phyloP scores from a whole-genome alignment of 2,888 invertebrate species.

The Antheraea yamamai region DNA sequence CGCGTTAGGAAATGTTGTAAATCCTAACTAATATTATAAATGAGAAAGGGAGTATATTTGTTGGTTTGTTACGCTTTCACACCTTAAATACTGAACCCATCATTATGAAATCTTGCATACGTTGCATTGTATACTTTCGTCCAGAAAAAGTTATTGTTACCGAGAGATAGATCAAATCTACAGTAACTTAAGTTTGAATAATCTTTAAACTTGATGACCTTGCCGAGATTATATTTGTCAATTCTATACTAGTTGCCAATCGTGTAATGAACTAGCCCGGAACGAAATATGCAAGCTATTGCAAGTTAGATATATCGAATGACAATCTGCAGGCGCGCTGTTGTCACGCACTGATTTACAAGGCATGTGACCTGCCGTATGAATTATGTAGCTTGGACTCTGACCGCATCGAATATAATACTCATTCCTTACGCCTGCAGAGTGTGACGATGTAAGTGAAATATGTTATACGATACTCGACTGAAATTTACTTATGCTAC shows the following conservation, averaged over 20 bases:
- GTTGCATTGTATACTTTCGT: too few species aligned
- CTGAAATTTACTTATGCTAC: neutral
- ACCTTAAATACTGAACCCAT: too few species aligned
- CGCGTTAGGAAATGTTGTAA: neutral
- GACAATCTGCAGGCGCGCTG: slow-evolving; percentile 50
- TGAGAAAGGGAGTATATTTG: too few species aligned
- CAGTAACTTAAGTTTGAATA: too few species aligned
- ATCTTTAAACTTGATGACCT: neutral
- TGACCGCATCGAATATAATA: slow-evolving; percentile 9
- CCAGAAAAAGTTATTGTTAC: too few species aligned
- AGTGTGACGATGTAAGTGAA: neutral
- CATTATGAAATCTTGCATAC: too few species aligned
- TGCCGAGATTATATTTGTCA: neutral
- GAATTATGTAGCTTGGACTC: slow-evolving; percentile 14
- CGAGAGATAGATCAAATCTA: too few species aligned
- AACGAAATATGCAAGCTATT: slow-evolving; percentile 57
- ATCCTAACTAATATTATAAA: neutral
- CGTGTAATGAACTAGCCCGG: slow-evolving; percentile 45
- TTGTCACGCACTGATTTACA: slow-evolving; percentile 60
- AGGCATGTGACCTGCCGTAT: slow-evolving; percentile 50
- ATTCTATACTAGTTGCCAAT: slow-evolving; percentile 7
- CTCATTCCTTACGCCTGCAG: neutral
- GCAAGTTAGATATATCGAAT: slow-evolving; percentile 46
- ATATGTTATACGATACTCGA: neutral
- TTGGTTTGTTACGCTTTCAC: too few species aligned